Conservation (phyloP, 1,140 invertebrate species). For the Zaprionus kolodkinae region DNA sequence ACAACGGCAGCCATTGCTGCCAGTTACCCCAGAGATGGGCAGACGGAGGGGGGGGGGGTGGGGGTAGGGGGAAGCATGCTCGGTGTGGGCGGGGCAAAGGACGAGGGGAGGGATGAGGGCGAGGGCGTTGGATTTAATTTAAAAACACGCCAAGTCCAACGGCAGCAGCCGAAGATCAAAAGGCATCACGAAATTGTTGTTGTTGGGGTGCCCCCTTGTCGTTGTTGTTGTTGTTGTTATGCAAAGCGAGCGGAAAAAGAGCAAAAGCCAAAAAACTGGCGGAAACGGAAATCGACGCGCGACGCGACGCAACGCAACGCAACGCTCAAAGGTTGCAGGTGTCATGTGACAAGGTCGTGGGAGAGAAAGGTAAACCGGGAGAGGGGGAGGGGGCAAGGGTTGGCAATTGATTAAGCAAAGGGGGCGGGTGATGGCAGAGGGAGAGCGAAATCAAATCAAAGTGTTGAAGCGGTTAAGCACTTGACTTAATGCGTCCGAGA, state of each 20-base stretch:
- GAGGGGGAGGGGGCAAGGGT: constrained; percentile 2
- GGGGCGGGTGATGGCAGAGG: background rate
- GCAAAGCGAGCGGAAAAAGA: constrained; percentile 32
- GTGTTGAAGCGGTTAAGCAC: constrained; percentile 78
- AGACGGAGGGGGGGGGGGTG: background rate
- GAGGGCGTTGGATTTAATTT: constrained; percentile 73
- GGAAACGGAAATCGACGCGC: constrained; percentile 81
- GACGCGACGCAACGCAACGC: constrained; percentile 32
- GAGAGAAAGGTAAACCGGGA: background rate
- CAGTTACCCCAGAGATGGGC: background rate
- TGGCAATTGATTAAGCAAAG: constrained; percentile 67
- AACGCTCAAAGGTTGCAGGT: constrained; percentile 72
- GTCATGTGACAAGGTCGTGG: constrained; percentile 75
- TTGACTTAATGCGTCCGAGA: constrained; percentile 40
- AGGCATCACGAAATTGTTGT: constrained; percentile 68
- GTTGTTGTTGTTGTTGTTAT: constrained; percentile 31
- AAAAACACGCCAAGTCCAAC: constrained; percentile 81
- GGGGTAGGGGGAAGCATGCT: background rate
- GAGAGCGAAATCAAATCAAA: constrained; percentile 74
- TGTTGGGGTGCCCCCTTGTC: background rate
- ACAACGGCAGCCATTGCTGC: constrained; percentile 51
- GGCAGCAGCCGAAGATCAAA: constrained; percentile 72
- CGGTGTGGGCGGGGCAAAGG: constrained; percentile 5
- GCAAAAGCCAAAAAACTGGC: constrained; percentile 62
- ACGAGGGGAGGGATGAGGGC: constrained; percentile 2